These are phyloP conservation scores for Oceanodroma tethys DNA, from an alignment of 2,113 vertebrate genomes.

Conservation along the genomic window DNA sequence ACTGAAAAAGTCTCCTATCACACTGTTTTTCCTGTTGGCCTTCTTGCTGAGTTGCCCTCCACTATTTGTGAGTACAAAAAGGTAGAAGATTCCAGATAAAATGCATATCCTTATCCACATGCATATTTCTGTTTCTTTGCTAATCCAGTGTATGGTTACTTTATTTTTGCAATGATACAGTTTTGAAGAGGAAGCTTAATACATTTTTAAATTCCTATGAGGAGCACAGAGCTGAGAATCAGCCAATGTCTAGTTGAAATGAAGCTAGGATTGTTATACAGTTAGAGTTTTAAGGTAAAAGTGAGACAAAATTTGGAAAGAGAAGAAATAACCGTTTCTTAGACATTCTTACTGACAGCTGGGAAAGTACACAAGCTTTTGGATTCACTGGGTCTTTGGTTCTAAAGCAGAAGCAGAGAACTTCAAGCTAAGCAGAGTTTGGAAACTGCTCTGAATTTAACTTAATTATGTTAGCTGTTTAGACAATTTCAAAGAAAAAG, in stretches of 20 bases:
- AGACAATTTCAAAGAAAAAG: constrained; percentile 1
- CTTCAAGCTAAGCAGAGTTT: neutral
- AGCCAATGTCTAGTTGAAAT: neutral
- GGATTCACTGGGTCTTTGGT: neutral
- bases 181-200: neutral
- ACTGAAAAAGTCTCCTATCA: neutral
- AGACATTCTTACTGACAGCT: neutral
- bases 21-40: neutral
- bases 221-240: neutral
- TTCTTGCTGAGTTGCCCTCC: neutral
- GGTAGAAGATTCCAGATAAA: neutral
- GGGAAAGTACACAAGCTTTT: neutral
- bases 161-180: neutral
- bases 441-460: neutral
- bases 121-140: neutral
- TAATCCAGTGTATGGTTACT: neutral
- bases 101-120: neutral
- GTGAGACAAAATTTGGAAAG: neutral
- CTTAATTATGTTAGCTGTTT: neutral
- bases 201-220: neutral
- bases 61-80: neutral
- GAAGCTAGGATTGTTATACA: neutral
- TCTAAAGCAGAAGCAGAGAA: neutral
- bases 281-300: neutral
- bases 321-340: neutral